These are phyloP conservation scores for Microcebus jonahi DNA, from an alignment of 2,113 vertebrate species.

Conservation along the genomic window DNA sequence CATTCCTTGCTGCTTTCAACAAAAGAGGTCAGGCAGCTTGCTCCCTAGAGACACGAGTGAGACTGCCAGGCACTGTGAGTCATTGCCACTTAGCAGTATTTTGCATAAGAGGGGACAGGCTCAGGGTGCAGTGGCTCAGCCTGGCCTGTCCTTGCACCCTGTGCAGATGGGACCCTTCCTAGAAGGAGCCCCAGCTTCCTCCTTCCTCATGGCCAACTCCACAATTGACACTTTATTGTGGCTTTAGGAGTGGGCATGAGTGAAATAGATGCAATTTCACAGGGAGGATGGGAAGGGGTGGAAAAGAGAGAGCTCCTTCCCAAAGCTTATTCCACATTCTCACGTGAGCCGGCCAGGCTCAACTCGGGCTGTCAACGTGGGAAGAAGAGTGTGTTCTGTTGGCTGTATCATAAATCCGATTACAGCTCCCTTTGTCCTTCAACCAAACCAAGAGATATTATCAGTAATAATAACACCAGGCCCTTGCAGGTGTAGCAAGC, in stretches of 20 bases:
- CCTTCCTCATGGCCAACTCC: background rate
- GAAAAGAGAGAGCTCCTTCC: background rate
- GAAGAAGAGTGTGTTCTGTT: background rate
- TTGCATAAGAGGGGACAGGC: background rate
- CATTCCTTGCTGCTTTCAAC: background rate
- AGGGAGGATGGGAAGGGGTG: background rate
- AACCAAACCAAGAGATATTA: background rate
- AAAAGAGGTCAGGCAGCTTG: background rate
- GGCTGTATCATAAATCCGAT: background rate
- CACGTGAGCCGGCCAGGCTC: background rate
- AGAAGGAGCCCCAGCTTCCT: accelerated
- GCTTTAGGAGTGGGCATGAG: background rate
- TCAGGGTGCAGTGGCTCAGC: accelerated
- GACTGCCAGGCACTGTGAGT: background rate
- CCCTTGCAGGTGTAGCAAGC: background rate
- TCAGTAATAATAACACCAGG: background rate
- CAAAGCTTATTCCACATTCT: background rate
- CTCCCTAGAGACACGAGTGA: background rate
- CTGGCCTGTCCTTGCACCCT: accelerated
- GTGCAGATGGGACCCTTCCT: background rate
- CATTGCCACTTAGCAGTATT: background rate
- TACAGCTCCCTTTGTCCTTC: background rate
- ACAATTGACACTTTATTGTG: background rate
- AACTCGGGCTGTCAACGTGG: accelerated
- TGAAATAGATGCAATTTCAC: no score